Evolutionary conservation across 64 coral and sea anemone genomes (phyloP), one percentile per base, ranked within the genome.

Genomic region (Montipora sp.): DNA sequence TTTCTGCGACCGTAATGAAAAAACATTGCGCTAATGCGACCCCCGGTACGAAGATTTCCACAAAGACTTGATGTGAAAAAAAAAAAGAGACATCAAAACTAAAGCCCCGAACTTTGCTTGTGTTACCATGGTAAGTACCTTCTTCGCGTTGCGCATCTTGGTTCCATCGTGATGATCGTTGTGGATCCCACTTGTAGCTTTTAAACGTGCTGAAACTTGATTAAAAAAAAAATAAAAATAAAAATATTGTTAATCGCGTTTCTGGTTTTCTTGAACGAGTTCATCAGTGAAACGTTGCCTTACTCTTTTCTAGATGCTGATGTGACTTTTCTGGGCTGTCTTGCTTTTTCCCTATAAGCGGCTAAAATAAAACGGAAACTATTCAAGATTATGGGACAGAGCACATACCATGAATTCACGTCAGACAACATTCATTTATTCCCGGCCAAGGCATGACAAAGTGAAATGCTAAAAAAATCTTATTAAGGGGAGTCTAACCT

Each of bases 141-240:
- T 99, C 98, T 57, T 99, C 98, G 3, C 98, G 88, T 48, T 99
- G 98, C 65, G 98, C 98, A 77, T 99, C 98, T 85, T 99, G 98
- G 84, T 99, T 99, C 98, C 98, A 99, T 16, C 98, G 83, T 0
- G 92, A 79, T 23, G 98, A 99, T 7, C 98, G 95, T 55, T 96
- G 89, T 9, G 91, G 81, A 45, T 99, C 98, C 98, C 98, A 99
- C 73, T 96, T 99, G 75, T 96, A 99, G 59, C 98, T 97, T 87
- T 97, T 97, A 79, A 97, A 97, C 46, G 95, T 97, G 59, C 95
- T 97, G 75, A 94, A 97, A 91, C 95, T 97, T 63, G 59, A 63
- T 16, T n/a, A n/a, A n/a, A 63, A 63, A 57, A 5, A 57, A 8
- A 57, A 57, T 57, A 63, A 63, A 12, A 15, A 15, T 15, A 63